Conservation (phyloP, 1,140 invertebrate genomes). For the Tenebrio molitor region DNA sequence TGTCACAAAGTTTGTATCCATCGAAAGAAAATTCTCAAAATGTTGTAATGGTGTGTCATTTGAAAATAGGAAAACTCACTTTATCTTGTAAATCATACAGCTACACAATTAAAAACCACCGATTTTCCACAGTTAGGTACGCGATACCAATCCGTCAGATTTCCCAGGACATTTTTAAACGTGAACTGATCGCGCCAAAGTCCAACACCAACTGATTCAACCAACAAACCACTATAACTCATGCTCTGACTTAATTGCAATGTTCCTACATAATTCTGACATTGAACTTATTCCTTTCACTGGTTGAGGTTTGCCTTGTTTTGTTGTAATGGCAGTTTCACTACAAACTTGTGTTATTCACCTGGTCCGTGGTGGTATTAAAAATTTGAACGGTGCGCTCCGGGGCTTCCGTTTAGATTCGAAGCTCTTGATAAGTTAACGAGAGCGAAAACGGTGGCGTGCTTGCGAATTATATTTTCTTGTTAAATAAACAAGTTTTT, state of each 20-base stretch:
- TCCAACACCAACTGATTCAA: slow-evolving; percentile 18
- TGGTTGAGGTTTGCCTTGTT: slow-evolving; percentile 30
- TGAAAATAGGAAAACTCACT: too few species aligned
- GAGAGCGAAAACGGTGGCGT: neutral
- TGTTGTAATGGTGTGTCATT: too few species aligned
- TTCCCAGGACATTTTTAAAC: neutral
- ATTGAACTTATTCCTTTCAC: slow-evolving; percentile 40
- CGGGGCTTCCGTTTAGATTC: neutral
- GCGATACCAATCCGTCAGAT: neutral
- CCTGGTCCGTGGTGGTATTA: slow-evolving; percentile 4
- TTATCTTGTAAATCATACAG: too few species aligned
- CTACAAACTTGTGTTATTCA: slow-evolving; percentile 33
- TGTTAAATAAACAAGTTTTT: too few species aligned
- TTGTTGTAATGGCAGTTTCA: slow-evolving; percentile 32
- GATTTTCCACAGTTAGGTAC: too few species aligned
- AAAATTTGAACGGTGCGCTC: neutral
- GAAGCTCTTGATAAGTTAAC: slow-evolving; percentile 5
- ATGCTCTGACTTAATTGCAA: slow-evolving; percentile 38
- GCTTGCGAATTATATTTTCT: neutral
- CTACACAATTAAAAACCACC: too few species aligned
- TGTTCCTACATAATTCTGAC: slow-evolving; percentile 39
- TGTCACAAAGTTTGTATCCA: too few species aligned
- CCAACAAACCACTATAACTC: slow-evolving; percentile 17
- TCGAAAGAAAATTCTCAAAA: too few species aligned
- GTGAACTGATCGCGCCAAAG: slow-evolving; percentile 10